These are phyloP conservation scores for Tachuris rubrigastra DNA, from an alignment of 2,113 vertebrate species.

Conservation along the genomic window DNA sequence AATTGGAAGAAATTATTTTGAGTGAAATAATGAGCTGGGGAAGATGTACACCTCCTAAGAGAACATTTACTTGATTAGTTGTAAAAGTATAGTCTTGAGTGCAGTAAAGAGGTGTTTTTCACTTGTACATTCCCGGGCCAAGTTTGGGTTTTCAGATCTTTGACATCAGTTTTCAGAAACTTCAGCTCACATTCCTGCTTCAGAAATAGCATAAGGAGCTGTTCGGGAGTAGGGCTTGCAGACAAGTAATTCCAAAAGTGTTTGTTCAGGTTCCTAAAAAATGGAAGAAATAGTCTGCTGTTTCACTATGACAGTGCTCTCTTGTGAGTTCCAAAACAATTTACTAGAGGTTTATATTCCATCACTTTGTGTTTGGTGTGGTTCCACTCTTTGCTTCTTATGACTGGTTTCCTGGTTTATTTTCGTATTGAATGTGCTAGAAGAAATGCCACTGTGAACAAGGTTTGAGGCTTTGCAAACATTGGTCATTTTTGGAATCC, in stretches of 20 bases:
- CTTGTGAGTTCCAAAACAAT: background rate
- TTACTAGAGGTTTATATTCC: background rate
- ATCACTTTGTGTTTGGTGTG: background rate
- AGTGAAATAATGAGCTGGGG: background rate
- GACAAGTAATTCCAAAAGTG: background rate
- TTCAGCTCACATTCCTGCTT: background rate
- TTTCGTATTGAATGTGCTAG: background rate
- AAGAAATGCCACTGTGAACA: background rate
- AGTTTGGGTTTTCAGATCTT: background rate
- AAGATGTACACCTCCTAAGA: background rate
- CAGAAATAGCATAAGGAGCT: background rate
- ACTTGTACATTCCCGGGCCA: background rate
- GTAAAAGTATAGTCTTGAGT: background rate
- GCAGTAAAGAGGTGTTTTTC: background rate
- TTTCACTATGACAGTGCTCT: background rate
- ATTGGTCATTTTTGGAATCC: background rate
- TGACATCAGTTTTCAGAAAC: background rate
- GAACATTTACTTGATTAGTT: background rate
- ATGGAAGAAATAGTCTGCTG: background rate
- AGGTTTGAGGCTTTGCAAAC: background rate
- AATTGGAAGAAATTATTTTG: background rate
- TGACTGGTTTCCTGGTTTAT: background rate
- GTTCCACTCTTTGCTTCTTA: background rate
- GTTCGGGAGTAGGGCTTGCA: background rate
- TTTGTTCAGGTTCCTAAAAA: background rate